Percentiles rank a stretch among this genome's conserved stretches.
phyloP scores from a whole-genome alignment of 1,140 invertebrate species.

The Drosophila aff. region DNA sequence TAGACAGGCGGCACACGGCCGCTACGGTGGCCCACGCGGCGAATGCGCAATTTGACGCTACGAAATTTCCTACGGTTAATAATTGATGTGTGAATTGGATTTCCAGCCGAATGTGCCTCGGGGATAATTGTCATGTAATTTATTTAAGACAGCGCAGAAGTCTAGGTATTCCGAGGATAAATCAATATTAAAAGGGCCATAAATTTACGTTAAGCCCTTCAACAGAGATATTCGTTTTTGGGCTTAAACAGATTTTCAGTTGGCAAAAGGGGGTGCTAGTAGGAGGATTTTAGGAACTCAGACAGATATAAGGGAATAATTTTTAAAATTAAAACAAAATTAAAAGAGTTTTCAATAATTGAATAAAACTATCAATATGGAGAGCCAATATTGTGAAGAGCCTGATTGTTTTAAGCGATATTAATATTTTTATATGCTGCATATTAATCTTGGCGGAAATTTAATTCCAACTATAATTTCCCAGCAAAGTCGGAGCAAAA shows the following conservation, averaged over 20 bases:
- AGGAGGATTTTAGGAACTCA: not conserved
- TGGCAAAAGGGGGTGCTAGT: not conserved
- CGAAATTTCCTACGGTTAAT: conserved; percentile 30
- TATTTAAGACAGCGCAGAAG: conserved; percentile 18
- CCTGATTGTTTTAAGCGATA: too few relatives aligned
- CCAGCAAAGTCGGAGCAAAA: not conserved
- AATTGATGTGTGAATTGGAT: conserved; percentile 43
- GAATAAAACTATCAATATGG: too few relatives aligned
- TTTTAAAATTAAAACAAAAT: too few relatives aligned
- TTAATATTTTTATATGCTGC: too few relatives aligned
- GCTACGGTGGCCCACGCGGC: conserved; percentile 24
- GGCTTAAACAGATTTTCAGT: not conserved
- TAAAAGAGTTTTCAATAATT: too few relatives aligned
- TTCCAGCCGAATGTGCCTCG: conserved; percentile 16
- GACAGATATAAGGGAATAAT: not conserved
- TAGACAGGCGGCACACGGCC: conserved; percentile 33
- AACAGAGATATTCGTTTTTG: not conserved
- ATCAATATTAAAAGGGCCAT: conserved; percentile 15
- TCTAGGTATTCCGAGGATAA: conserved; percentile 2
- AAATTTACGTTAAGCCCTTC: not conserved
- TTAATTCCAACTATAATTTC: not conserved
- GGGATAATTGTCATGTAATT: conserved; percentile 41
- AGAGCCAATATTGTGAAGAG: too few relatives aligned
- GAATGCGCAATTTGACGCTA: conserved; percentile 52
- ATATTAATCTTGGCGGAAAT: not conserved